Conservation (phyloP, 2,113 vertebrate species). For the Hemicordylus capensis region DNA sequence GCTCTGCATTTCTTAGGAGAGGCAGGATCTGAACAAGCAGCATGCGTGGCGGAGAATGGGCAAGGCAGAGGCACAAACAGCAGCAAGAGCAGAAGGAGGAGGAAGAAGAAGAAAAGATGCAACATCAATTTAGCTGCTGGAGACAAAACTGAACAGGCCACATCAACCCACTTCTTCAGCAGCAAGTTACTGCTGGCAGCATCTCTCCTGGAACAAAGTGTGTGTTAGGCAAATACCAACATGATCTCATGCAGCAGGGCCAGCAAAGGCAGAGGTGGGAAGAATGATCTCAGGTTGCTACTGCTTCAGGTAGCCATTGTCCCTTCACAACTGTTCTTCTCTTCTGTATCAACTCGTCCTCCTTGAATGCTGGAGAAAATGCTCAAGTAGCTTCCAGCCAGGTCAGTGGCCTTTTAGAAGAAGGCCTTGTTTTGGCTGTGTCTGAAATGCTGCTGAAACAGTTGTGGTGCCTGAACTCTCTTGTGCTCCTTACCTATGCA, state of each 20-base stretch:
- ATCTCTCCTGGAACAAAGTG: slow-evolving; percentile 49
- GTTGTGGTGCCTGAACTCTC: slow-evolving; percentile 9
- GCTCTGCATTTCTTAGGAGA: slow-evolving; percentile 99
- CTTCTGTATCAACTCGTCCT: neutral
- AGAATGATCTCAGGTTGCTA: neutral
- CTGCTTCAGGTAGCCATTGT: neutral
- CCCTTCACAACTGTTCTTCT: neutral
- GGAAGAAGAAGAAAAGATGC: slow-evolving; percentile 69
- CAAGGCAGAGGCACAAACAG: slow-evolving; percentile 76
- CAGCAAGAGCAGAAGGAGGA: slow-evolving; percentile 66
- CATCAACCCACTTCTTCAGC: slow-evolving; percentile 8
- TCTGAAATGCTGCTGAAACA: slow-evolving; percentile 16
- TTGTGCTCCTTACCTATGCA: slow-evolving; percentile 21
- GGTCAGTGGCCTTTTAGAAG: neutral
- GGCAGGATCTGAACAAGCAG: slow-evolving; percentile 93
- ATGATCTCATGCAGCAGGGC: slow-evolving; percentile 20
- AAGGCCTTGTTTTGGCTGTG: neutral
- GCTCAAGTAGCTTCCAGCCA: neutral
- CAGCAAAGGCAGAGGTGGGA: neutral
- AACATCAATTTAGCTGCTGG: slow-evolving; percentile 72
- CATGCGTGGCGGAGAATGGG: slow-evolving; percentile 81
- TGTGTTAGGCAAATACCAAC: slow-evolving; percentile 39
- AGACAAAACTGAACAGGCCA: slow-evolving; percentile 48
- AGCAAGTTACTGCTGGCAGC: neutral
- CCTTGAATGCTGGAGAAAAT: neutral